phyloP scores from a whole-genome alignment of 2,888 invertebrate species.

The Drosophila siamana region DNA sequence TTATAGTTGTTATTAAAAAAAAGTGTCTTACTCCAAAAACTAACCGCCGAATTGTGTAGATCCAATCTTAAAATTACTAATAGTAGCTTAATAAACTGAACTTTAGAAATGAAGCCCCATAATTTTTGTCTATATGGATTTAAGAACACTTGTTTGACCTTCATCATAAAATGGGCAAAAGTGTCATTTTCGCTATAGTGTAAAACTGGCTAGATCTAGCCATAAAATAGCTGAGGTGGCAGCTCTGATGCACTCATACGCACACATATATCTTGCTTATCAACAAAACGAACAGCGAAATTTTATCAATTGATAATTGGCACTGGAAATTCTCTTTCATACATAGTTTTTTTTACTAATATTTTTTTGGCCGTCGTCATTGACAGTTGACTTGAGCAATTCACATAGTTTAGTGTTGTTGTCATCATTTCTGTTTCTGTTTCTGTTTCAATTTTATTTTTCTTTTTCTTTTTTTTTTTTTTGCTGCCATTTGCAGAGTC shows the following conservation, averaged over 20 bases:
- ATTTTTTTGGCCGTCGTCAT: neutral
- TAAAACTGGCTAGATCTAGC: neutral
- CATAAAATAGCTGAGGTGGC: neutral
- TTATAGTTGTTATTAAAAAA: too few species aligned
- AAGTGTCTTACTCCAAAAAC: too few species aligned
- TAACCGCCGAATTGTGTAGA: too few species aligned
- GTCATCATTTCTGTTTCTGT: neutral
- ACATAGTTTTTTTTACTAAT: conserved; percentile 5
- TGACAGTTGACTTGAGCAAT: conserved; percentile 16
- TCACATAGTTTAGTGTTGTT: neutral
- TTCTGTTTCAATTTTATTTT: neutral
- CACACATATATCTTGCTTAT: conserved; percentile 10
- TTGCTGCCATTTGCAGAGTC: conserved; percentile 46
- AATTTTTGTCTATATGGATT: too few species aligned
- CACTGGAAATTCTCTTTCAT: conserved; percentile 9
- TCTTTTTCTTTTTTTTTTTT: conserved; percentile 6
- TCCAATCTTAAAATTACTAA: too few species aligned
- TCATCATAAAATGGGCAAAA: too few species aligned
- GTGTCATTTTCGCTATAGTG: too few species aligned
- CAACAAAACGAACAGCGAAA: conserved; percentile 6
- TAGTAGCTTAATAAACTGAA: too few species aligned
- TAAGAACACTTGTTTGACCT: too few species aligned
- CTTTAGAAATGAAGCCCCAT: too few species aligned
- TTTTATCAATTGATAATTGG: conserved; percentile 36
- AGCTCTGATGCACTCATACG: neutral